Evolutionary conservation across 2,797 vertebrate genomes (phyloP).

Genomic region (Clamator glandarius): DNA sequence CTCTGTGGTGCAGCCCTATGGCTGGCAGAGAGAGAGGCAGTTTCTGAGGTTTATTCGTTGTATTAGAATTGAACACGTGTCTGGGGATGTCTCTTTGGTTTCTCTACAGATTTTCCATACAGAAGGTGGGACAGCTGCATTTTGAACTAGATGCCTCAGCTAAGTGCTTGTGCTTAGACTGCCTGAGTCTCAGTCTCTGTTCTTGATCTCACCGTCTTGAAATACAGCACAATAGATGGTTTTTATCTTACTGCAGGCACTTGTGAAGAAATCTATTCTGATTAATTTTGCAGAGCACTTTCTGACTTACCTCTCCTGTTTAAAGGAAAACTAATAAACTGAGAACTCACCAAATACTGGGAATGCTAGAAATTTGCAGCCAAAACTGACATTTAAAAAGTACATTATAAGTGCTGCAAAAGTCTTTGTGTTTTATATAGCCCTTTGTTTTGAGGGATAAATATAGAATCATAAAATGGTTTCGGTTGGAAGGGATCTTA

Average conservation of each 20-base stretch:
- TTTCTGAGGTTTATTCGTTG: background rate
- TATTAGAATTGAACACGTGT: fast-evolving
- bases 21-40: background rate
- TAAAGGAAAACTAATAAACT: background rate
- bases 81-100: background rate
- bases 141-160: background rate
- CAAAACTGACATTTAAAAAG: background rate
- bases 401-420: background rate
- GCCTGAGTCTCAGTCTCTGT: background rate
- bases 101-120: background rate
- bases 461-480: too few species aligned
- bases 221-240: fast-evolving
- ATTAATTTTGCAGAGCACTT: background rate
- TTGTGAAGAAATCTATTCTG: background rate
- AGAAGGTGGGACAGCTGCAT: background rate
- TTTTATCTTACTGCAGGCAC: background rate
- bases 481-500: too few species aligned
- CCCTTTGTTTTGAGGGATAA: background rate
- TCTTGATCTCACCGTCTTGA: background rate
- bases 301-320: background rate
- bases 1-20: background rate
- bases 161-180: background rate
- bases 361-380: background rate
- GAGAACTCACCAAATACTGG: background rate
- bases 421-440: background rate